These are phyloP conservation scores for Agriotes lineatus DNA, from an alignment of 2,888 invertebrate species.

Conservation along the genomic window DNA sequence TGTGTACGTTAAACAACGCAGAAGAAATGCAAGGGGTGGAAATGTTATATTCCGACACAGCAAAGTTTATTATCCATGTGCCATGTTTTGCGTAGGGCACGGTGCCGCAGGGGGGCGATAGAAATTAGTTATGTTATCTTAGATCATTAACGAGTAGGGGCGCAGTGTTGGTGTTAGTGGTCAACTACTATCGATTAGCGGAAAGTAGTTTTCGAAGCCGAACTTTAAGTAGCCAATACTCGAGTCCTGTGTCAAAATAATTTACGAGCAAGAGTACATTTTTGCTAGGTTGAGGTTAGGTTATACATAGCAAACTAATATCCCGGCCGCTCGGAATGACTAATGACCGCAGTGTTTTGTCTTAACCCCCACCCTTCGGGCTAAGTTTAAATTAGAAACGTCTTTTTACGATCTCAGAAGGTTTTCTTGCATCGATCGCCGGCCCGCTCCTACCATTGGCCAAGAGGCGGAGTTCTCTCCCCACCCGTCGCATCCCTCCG, in stretches of 20 bases:
- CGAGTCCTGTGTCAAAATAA: conserved; percentile 65
- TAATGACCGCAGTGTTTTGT: conserved; percentile 66
- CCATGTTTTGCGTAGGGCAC: not conserved
- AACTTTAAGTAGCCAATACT: conserved; percentile 61
- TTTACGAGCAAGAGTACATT: conserved; percentile 66
- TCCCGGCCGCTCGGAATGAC: conserved; percentile 65
- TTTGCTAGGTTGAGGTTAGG: conserved; percentile 65
- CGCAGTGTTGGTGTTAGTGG: conserved; percentile 41
- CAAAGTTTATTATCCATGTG: conserved; percentile 8
- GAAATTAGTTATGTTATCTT: conserved; percentile 42
- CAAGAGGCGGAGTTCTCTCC: conserved; percentile 63
- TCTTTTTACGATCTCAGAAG: conserved; percentile 67
- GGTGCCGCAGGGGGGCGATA: not conserved
- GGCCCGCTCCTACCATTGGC: conserved; percentile 61
- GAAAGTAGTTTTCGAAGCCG: conserved; percentile 58
- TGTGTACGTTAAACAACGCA: not conserved
- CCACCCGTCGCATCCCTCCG: conserved; percentile 56
- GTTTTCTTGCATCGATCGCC: conserved; percentile 66
- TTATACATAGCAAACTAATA: conserved; percentile 65
- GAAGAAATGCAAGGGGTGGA: not conserved
- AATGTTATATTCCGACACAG: not conserved
- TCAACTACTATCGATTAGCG: conserved; percentile 56
- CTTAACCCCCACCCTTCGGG: conserved; percentile 51
- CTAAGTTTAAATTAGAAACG: conserved; percentile 64
- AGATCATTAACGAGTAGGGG: conserved; percentile 42